A percentile compares a stretch with the other conserved stretches of the same genome.
phyloP scores from a whole-genome alignment of 2,113 vertebrate species.

The Dendropsophus ebraccatus region DNA sequence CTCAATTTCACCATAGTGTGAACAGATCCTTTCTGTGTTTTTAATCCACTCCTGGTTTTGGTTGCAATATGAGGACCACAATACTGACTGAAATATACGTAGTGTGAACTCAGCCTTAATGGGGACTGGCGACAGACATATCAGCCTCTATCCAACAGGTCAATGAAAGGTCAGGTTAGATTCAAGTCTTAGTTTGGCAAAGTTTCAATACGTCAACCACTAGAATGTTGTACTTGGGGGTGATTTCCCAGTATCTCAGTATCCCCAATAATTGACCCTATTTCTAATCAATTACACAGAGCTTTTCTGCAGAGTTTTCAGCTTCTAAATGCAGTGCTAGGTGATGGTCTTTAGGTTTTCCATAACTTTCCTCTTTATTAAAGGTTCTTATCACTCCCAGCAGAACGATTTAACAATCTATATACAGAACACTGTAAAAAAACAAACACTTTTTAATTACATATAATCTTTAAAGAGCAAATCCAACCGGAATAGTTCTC shows the following conservation, averaged over 20 bases:
- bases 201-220: background rate
- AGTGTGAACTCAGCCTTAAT: too few relatives aligned
- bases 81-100: too few relatives aligned
- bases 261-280: background rate
- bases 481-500: background rate
- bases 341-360: background rate
- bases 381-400: conserved; percentile 5
- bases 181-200: too few relatives aligned
- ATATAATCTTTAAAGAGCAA: background rate
- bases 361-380: conserved; percentile 13
- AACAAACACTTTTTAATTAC: background rate
- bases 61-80: too few relatives aligned
- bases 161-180: background rate
- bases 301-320: background rate
- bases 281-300: background rate
- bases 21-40: too few relatives aligned
- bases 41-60: too few relatives aligned
- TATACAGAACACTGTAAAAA: background rate
- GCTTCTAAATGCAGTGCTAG: background rate
- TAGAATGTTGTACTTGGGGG: background rate
- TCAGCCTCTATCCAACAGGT: too few relatives aligned
- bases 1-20: too few relatives aligned
- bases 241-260: background rate
- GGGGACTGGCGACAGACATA: too few relatives aligned
- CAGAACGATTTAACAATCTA: background rate